Conservation (phyloP, 2,888 invertebrate species). For the Branchinecta sandiegonensis region DNA sequence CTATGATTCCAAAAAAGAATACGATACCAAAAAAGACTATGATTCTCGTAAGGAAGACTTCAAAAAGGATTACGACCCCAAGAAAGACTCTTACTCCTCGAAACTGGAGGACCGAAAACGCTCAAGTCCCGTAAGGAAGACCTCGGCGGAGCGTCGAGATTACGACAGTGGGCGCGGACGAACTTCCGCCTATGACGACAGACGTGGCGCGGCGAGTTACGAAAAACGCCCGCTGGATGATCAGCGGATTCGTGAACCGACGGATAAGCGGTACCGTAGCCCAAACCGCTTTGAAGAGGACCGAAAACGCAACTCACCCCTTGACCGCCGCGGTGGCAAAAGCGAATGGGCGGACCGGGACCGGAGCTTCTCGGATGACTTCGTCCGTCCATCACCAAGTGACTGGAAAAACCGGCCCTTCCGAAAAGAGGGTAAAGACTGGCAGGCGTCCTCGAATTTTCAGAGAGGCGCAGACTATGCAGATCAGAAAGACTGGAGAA, state of each 20-base stretch:
- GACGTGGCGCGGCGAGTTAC: background rate
- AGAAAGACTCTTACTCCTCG: background rate
- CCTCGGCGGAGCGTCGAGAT: background rate
- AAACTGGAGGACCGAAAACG: slow-evolving; percentile 15
- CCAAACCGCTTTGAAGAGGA: slow-evolving; percentile 9
- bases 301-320: background rate
- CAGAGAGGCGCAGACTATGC: background rate
- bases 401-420: slow-evolving; percentile 5
- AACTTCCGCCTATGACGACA: slow-evolving; percentile 1
- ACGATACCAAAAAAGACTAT: slow-evolving; percentile 2
- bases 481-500: background rate
- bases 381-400: background rate
- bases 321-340: background rate
- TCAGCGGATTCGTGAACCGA: background rate
- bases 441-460: background rate
- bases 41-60: no score
- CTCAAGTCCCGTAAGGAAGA: background rate
- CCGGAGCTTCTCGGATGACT: background rate
- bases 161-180: background rate
- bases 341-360: slow-evolving; percentile 10
- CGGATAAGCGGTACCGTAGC: slow-evolving; percentile 2
- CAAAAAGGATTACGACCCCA: background rate
- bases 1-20: slow-evolving; percentile 1
- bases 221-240: background rate
- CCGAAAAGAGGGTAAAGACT: background rate